Evolutionary conservation across 1,140 invertebrate species (phyloP).

Genomic region (Zaprionus davidi): DNA sequence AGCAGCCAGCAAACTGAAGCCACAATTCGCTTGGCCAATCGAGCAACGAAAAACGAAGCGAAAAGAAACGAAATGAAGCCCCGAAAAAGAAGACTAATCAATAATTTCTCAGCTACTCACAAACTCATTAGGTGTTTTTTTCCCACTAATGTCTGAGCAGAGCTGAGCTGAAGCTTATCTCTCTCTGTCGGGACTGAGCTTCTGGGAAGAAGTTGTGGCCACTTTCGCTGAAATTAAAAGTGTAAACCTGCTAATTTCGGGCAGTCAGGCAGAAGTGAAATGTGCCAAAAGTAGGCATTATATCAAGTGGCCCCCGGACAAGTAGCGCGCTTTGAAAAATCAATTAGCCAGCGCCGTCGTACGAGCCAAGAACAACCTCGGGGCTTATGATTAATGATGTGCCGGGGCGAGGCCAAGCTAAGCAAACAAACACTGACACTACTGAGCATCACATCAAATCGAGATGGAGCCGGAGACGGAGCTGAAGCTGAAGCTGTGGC

Average conservation of each 20-base stretch:
- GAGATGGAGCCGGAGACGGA: conserved; percentile 7
- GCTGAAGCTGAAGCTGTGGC: background rate
- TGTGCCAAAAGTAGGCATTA: conserved; percentile 11
- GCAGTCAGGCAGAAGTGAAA: conserved; percentile 35
- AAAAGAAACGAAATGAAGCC: conserved; percentile 9
- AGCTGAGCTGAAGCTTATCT: conserved; percentile 21
- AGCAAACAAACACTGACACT: conserved; percentile 62
- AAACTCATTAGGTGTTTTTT: conserved; percentile 62
- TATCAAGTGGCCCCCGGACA: conserved; percentile 16
- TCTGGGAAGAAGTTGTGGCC: conserved; percentile 24
- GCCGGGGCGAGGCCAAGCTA: conserved; percentile 38
- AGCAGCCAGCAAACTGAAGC: conserved; percentile 32
- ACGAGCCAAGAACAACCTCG: conserved; percentile 23
- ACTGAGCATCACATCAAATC: conserved; percentile 53
- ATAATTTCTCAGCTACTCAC: conserved; percentile 75
- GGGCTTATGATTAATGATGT: conserved; percentile 71
- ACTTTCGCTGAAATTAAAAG: conserved; percentile 81
- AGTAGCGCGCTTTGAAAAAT: conserved; percentile 53
- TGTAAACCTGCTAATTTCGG: conserved; percentile 67
- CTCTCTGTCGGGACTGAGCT: background rate
- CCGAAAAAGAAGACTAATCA: conserved; percentile 47
- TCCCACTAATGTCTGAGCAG: conserved; percentile 35
- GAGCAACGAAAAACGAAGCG: background rate
- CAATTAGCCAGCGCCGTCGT: conserved; percentile 55
- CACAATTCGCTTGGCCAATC: conserved; percentile 14